Evolutionary conservation across 2,888 invertebrate species (phyloP).

Genomic region (Macroteleia sp.): DNA sequence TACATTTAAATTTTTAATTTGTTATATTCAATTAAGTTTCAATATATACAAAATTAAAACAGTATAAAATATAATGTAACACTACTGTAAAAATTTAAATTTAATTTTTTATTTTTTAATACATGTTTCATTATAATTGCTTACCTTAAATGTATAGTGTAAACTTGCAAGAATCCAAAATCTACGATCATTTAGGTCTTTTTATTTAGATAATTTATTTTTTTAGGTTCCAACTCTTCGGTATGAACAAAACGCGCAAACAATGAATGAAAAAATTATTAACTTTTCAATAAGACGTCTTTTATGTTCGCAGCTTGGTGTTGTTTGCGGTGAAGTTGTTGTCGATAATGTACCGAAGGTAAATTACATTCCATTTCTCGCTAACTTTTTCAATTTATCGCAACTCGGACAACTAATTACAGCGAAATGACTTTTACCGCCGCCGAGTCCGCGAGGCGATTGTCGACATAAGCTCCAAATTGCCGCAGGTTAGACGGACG

Average conservation of each 20-base stretch:
- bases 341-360: conserved; percentile 65
- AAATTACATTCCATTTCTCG: conserved; percentile 81
- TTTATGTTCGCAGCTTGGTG: conserved; percentile 36
- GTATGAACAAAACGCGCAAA: conserved; percentile 5
- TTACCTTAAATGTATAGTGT: too few species aligned
- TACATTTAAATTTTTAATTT: too few species aligned
- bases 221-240: too few species aligned
- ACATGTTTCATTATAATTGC: too few species aligned
- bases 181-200: too few species aligned
- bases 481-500: conserved; percentile 55
- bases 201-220: too few species aligned
- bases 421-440: conserved; percentile 78
- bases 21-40: too few species aligned
- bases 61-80: too few species aligned
- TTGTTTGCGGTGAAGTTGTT: conserved; percentile 58
- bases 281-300: conserved; percentile 9
- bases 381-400: conserved; percentile 82
- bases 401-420: conserved; percentile 81
- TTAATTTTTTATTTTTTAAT: too few species aligned
- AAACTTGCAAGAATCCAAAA: too few species aligned
- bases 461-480: conserved; percentile 62
- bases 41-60: too few species aligned
- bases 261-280: conserved; percentile 27
- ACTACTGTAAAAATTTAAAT: too few species aligned
- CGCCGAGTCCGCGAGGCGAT: conserved; percentile 55